These are phyloP conservation scores for Luperina nickerlii DNA, from an alignment of 2,888 invertebrate genomes.

Conservation along the genomic window DNA sequence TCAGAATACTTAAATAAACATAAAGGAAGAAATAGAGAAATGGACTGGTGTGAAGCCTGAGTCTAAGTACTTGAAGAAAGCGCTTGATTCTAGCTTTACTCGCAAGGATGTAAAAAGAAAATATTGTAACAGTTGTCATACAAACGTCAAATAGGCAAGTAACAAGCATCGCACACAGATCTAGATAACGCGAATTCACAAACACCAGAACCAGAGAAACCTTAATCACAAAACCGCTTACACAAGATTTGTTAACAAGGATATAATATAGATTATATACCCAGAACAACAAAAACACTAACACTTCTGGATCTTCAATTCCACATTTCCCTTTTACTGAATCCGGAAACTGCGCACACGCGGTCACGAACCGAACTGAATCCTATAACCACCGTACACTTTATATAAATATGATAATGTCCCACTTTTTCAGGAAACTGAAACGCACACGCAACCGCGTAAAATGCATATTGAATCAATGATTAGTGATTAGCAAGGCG, in stretches of 20 bases:
- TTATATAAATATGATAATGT: constrained; percentile 85
- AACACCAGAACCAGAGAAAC: not conserved
- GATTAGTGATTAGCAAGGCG: constrained; percentile 69
- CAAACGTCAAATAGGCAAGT: not conserved
- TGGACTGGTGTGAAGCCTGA: not conserved
- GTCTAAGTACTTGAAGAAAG: not conserved
- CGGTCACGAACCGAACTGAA: constrained; percentile 60
- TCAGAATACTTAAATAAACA: not conserved
- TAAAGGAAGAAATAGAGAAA: not conserved
- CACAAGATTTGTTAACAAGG: not conserved
- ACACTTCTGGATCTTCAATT: constrained; percentile 47
- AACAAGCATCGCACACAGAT: not conserved
- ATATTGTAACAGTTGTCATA: not conserved
- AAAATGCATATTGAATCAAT: constrained; percentile 73
- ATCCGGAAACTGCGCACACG: constrained; percentile 31
- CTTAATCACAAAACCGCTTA: not conserved
- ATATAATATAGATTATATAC: not conserved
- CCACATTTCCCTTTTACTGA: constrained; percentile 31
- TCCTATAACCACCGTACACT: constrained; percentile 52
- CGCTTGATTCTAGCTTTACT: not conserved
- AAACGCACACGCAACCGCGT: constrained; percentile 72
- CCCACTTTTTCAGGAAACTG: constrained; percentile 86
- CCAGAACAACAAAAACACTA: constrained; percentile 15
- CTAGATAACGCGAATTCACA: not conserved
- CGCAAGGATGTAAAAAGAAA: not conserved